Conservation (phyloP, 2,797 vertebrate genomes). For the Adrianichthys oophorus region DNA sequence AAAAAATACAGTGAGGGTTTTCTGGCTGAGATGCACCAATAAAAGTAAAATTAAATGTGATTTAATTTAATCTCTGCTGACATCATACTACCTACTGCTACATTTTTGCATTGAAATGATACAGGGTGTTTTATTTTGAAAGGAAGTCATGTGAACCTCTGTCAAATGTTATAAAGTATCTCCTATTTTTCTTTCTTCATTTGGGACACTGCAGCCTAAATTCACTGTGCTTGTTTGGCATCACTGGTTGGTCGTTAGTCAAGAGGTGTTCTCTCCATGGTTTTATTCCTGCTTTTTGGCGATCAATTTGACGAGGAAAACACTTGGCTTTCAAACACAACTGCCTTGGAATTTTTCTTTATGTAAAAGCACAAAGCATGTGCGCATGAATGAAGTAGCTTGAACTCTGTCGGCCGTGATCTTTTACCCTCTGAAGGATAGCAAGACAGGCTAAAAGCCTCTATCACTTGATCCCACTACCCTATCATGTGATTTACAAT, state of each 20-base stretch:
- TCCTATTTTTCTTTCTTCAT: conserved; percentile 22
- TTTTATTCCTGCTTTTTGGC: conserved; percentile 63
- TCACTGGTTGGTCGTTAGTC: conserved; percentile 51
- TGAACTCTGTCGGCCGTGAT: no score
- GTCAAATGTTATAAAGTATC: no score
- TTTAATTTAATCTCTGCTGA: no score
- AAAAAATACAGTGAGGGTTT: no score
- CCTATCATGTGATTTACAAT: conserved; percentile 14
- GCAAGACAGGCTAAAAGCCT: conserved; percentile 30
- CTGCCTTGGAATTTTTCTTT: conserved; percentile 9
- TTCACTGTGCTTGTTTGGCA: conserved; percentile 52
- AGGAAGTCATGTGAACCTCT: no score
- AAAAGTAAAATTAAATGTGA: no score
- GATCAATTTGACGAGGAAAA: conserved; percentile 60
- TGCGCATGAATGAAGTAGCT: conserved; percentile 3
- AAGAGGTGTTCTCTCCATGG: conserved; percentile 26
- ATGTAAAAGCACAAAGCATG: conserved; percentile 23
- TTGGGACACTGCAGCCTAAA: conserved; percentile 52
- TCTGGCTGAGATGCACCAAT: no score
- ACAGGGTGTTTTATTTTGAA: no score
- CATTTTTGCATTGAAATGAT: no score
- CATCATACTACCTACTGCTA: no score
- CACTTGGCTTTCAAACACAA: conserved; percentile 54
- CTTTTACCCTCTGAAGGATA: conserved; percentile 4
- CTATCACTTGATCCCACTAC: conserved; percentile 12